Evolutionary conservation across 2,113 vertebrate genomes (phyloP).

Genomic region (Strix aluco): DNA sequence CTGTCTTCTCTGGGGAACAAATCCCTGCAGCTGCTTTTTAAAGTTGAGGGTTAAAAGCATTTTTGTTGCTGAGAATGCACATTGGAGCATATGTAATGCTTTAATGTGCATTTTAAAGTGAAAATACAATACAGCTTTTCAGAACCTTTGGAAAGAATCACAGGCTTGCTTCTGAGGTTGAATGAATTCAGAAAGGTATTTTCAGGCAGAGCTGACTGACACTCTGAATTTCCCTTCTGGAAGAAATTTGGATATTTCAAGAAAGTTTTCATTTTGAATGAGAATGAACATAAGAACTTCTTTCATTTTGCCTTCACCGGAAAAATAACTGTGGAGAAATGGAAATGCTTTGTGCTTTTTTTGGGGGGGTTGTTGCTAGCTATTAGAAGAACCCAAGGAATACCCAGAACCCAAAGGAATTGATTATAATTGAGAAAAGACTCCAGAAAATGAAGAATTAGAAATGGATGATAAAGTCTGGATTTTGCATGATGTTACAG

Average conservation of each 20-base stretch:
- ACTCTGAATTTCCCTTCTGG: neutral
- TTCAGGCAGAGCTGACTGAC: neutral
- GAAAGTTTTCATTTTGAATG: neutral
- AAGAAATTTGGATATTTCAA: slow-evolving; percentile 11
- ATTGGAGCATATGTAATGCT: slow-evolving; percentile 35
- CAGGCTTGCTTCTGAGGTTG: neutral
- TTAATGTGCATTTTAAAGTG: slow-evolving; percentile 53
- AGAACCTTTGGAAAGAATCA: slow-evolving; percentile 18
- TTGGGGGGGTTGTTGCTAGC: neutral
- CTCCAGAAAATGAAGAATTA: neutral
- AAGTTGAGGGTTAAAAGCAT: slow-evolving; percentile 62
- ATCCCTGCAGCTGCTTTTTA: slow-evolving; percentile 62
- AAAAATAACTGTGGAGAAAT: neutral
- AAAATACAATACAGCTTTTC: slow-evolving; percentile 53
- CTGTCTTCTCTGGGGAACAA: slow-evolving; percentile 38
- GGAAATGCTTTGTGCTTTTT: neutral
- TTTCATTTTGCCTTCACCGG: neutral
- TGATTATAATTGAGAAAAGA: neutral
- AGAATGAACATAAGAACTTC: neutral
- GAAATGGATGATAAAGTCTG: neutral
- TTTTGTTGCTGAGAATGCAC: slow-evolving; percentile 58
- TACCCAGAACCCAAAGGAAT: neutral
- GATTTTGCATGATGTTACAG: neutral
- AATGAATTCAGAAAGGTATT: neutral
- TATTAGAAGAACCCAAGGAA: neutral